phyloP scores from a whole-genome alignment of 2,888 invertebrate genomes.

The Agrochola litura region DNA sequence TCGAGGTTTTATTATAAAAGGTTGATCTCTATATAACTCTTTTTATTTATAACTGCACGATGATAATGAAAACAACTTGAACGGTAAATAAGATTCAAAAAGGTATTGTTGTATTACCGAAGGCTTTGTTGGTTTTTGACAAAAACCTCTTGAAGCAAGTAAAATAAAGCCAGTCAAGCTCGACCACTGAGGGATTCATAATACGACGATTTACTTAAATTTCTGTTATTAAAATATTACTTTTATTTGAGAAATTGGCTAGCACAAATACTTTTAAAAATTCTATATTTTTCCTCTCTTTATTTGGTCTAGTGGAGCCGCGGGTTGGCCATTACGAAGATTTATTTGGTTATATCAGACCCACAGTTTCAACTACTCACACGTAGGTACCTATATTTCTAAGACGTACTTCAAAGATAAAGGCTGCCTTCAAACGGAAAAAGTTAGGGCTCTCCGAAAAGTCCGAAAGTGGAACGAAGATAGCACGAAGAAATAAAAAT shows the following conservation, averaged over 20 bases:
- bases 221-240: constrained; percentile 33
- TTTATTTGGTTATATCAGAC: constrained; percentile 54
- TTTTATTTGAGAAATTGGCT: constrained; percentile 32
- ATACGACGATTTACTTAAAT: constrained; percentile 39
- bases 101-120: constrained; percentile 3
- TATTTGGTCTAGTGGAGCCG: constrained; percentile 32
- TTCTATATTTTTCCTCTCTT: constrained; percentile 30
- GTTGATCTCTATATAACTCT: not conserved
- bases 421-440: constrained; percentile 41
- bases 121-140: constrained; percentile 35
- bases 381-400: constrained; percentile 15
- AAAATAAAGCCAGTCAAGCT: constrained; percentile 44
- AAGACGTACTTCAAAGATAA: constrained; percentile 51
- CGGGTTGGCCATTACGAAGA: constrained; percentile 51
- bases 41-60: not conserved
- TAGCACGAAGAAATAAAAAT: constrained; percentile 51
- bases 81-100: constrained; percentile 2
- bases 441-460: constrained; percentile 46
- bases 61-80: not conserved
- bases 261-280: constrained; percentile 28
- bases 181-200: constrained; percentile 26
- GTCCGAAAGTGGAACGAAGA: constrained; percentile 50
- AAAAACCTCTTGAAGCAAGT: constrained; percentile 31
- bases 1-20: not conserved
- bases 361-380: constrained; percentile 22